Base-by-base conservation (phyloP, 2,113 vertebrate species). In the Xenopus laevis region DNA sequence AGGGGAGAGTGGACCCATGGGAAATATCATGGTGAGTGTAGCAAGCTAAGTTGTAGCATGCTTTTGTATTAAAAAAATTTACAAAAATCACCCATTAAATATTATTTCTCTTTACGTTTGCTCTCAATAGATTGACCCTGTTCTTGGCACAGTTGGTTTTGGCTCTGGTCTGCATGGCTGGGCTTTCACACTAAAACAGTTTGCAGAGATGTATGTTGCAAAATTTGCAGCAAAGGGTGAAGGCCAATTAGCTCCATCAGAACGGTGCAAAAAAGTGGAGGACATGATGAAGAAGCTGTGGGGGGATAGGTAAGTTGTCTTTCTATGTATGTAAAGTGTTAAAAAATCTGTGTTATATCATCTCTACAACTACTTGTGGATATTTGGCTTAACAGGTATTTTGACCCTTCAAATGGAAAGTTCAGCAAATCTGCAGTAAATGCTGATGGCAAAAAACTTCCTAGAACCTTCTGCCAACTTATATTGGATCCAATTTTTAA, bases 261-360 rank as follows among this genome's bases (percentile, higher is more conserved):
- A 96, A 72, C 89, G 89, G 55, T 92, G 91, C 87, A 98, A 94
- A 92, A 98, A 98, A 71, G 97, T 98, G 2, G 96, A 98, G 50
- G 96, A 98, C 77, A 96, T 98, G 95, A 98, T 98, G 96, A 98
- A 95, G 87, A 98, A 97, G 78, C 89, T 99, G 70, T 98, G 96
- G 97, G 97, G 97, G 62, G 94, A 97, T 61, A 87, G 91, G 97
- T 98, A 65, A 83, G 91, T 46, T 15, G 11, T 33, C 30, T 6
- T 33, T 3, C 33, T 21, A 18, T 53, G 50, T 27, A 4, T 27
- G 23, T 27, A 4, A 27, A 27, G 23, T 27, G 23, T 27, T 27
- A 27, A 27, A 27, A 27, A 27, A 27, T 27, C 50, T 53, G 7
- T 59, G 8, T 5, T 59, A 5, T 23, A 3, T 60, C 6, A 2